Base-by-base conservation (phyloP, 2,797 vertebrate genomes). In the Denticeps clupeoides region DNA sequence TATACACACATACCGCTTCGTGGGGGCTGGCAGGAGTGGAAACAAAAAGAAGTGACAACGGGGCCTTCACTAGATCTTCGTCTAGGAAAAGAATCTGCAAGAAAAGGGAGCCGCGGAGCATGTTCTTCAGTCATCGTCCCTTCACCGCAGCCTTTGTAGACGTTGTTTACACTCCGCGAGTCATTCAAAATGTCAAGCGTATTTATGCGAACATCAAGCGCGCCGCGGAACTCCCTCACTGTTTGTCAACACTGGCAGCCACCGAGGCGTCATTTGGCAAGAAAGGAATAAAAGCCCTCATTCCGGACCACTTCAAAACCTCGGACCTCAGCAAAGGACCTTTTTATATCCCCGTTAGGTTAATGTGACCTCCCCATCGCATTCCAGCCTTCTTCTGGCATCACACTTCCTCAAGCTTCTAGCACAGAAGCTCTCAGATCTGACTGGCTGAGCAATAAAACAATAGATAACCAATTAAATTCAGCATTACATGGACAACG, bases 101-200 rank as follows among this genome's bases (percentile, higher is more conserved):
- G n/a, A n/a, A n/a, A n/a, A n/a, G n/a, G n/a, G n/a, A n/a, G n/a
- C n/a, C n/a, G n/a, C n/a, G n/a, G n/a, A n/a, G n/a, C n/a, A n/a
- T n/a, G n/a, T n/a, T n/a, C n/a, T n/a, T n/a, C n/a, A n/a, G n/a
- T n/a, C n/a, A n/a, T n/a, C n/a, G n/a, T n/a, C n/a, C n/a, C 23
- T 25, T 55, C 47, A 38, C 37, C 47, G 33, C 32, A 5, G 57
- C 49, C 53, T 66, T 57, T 58, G 48, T 51, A 53, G 56, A 58
- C 60, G 38, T 46, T 65, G 54, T 68, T 70, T 68, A 65, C 58
- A 52, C 58, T 64, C 59, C 51, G 40, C 28, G 11, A 55, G 53
- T 55, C 50, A 61, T 63, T 64, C 57, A 56, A 54, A 67, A 67
- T 66, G 61, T 67, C 67, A 62, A 52, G 68, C 52, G 41, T 68